Evolutionary conservation across 2,888 invertebrate species (phyloP), one percentile per base, ranked within the genome.

Genomic region (Smittia aterrima): DNA sequence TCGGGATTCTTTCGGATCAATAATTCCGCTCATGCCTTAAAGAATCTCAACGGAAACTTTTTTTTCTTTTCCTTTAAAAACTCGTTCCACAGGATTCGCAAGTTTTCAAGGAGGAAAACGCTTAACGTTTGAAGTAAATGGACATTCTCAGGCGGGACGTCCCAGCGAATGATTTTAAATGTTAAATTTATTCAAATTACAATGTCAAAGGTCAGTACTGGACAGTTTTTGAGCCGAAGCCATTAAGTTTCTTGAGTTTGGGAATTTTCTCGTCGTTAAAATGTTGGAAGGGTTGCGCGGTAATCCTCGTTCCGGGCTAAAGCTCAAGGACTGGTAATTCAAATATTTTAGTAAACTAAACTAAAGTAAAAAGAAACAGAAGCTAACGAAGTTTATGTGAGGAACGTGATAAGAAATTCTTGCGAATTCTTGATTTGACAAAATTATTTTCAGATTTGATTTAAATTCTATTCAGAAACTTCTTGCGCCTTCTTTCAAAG

Each of bases 171-270:
- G 41, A 9, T 72, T 58, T 58, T 62, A 72, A 72, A 72, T 72
- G 71, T 72, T 54, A 72, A 72, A 58, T 72, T 58, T 72, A 72
- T 72, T 72, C 32, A 47, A 72, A 58, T 70, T 53, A 40, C 25
- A 47, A 70, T 72, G 71, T 72, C 58, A 72, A 62, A 72, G 71
- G 71, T 72, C 58, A 72, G 58, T 72, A 62, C 58, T 58, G 71
- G 71, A 32, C 71, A 72, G 20, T 54, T 70, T 47, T 70, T 70
- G 22, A 13, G 2, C 7, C 38, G 38, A 72, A 47, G 71, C 47
- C 71, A 72, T 72, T 72, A 72, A 72, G 32, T 32, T 32, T 58
- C 38, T 47, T 53, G 6, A 9, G 53, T 1, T n/a, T 27, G 64
- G 64, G 27, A 64, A 64, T 25, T 27, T 64, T 9, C 16, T 24